Percentiles rank a stretch among this genome's conserved stretches.
Conservation (phyloP, 2,113 vertebrate genomes). For the Mirounga angustirostris region DNA sequence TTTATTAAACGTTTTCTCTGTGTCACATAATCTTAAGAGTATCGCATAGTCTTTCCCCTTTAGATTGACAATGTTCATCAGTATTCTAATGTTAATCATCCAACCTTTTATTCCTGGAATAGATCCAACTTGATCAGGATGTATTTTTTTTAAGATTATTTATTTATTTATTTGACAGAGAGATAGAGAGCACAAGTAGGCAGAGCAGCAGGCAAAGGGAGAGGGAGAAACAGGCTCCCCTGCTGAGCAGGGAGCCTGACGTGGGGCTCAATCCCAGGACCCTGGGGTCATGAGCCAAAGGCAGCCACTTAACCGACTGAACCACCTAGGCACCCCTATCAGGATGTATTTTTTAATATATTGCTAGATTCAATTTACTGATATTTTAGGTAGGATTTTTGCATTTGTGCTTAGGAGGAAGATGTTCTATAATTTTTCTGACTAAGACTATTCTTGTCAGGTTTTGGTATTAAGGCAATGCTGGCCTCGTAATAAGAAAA, state of each 20-base stretch:
- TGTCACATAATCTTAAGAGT: neutral
- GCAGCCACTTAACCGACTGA: no score
- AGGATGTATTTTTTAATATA: neutral
- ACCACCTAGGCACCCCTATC: neutral
- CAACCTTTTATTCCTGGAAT: neutral
- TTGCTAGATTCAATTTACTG: neutral
- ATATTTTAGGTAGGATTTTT: neutral
- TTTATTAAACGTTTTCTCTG: neutral
- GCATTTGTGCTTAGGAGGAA: neutral
- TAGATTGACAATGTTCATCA: neutral
- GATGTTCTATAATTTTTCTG: neutral
- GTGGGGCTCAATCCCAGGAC: no score
- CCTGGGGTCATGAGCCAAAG: no score
- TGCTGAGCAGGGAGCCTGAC: no score
- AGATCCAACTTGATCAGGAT: neutral
- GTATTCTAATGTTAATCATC: neutral
- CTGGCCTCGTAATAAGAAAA: neutral
- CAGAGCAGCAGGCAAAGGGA: no score
- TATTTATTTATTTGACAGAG: no score
- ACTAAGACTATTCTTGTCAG: neutral
- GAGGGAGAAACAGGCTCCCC: no score
- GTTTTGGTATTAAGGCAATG: neutral
- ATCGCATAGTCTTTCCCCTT: neutral
- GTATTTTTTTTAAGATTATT: no score
- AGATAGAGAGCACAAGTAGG: no score